Evolutionary conservation across 2,113 vertebrate genomes (phyloP).

Genomic region (Xiphophorus couchianus): DNA sequence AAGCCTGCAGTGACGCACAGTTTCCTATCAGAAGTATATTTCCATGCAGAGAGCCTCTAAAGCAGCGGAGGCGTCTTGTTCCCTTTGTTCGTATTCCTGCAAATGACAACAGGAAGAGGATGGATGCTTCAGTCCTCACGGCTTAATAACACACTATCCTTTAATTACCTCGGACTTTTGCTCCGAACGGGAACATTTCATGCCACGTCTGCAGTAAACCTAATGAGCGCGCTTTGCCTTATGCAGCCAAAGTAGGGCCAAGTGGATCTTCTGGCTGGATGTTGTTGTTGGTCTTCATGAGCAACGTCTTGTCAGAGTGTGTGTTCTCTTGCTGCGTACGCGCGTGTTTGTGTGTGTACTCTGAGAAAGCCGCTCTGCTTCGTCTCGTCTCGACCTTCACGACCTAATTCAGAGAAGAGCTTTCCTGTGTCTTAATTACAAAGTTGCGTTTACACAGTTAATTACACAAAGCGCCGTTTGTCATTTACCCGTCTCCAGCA

Average conservation of each 20-base stretch:
- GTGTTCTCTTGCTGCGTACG: constrained; percentile 9
- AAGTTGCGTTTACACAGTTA: constrained; percentile 76
- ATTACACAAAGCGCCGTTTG: constrained; percentile 72
- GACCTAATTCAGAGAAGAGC: constrained; percentile 73
- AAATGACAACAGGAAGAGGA: constrained; percentile 23
- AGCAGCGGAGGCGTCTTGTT: constrained; percentile 28
- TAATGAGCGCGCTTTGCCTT: neutral
- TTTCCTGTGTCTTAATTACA: constrained; percentile 80
- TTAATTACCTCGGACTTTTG: constrained; percentile 43
- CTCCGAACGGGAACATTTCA: constrained; percentile 22
- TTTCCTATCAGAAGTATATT: constrained; percentile 44
- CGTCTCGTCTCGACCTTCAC: constrained; percentile 69
- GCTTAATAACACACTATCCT: constrained; percentile 48
- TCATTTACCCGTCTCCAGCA: constrained; percentile 69
- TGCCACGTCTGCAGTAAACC: neutral
- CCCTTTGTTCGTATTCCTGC: constrained; percentile 40
- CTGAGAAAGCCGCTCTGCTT: constrained; percentile 66
- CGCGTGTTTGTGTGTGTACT: constrained; percentile 8
- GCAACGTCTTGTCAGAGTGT: constrained; percentile 12
- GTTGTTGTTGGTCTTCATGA: neutral
- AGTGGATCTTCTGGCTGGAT: neutral
- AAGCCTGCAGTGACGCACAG: constrained; percentile 11
- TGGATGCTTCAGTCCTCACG: constrained; percentile 12
- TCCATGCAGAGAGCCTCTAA: constrained; percentile 38
- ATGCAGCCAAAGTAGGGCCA: neutral